Conservation (phyloP, 2,113 vertebrate genomes). For the Hippolais icterina region DNA sequence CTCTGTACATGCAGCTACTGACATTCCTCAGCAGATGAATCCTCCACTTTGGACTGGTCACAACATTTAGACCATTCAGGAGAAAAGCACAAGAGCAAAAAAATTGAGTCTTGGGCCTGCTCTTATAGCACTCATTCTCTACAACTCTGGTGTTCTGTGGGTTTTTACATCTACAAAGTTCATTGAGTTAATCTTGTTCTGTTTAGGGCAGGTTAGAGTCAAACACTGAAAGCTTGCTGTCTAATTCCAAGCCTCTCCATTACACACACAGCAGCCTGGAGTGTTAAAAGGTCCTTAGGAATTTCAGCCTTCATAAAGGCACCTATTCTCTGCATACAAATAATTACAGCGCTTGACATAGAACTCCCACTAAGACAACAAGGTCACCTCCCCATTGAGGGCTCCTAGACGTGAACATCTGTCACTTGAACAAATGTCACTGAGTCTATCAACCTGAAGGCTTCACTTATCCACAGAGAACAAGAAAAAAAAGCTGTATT, state of each 20-base stretch:
- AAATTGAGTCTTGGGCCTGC: neutral
- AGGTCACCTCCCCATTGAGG: constrained; percentile 33
- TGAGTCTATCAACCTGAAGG: neutral
- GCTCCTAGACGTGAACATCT: constrained; percentile 10
- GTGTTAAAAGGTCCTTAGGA: neutral
- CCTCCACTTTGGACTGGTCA: neutral
- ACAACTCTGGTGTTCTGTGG: accelerated
- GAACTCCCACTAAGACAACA: constrained; percentile 6
- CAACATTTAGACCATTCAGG: neutral
- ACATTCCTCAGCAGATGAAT: neutral
- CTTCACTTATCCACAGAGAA: neutral
- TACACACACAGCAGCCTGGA: neutral
- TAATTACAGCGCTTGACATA: neutral
- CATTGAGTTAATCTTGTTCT: neutral
- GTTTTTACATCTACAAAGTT: neutral
- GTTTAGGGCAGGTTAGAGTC: neutral
- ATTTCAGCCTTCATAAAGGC: neutral
- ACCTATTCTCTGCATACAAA: neutral
- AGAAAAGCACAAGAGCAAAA: neutral
- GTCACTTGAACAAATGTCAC: constrained; percentile 44
- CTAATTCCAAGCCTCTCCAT: neutral
- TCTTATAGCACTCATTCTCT: neutral
- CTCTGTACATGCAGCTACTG: neutral
- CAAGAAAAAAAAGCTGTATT: neutral
- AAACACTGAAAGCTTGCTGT: neutral